Evolutionary conservation across 2,113 vertebrate species (phyloP), one percentile per base, ranked within the genome.

Genomic region (Eurystomus gularis): DNA sequence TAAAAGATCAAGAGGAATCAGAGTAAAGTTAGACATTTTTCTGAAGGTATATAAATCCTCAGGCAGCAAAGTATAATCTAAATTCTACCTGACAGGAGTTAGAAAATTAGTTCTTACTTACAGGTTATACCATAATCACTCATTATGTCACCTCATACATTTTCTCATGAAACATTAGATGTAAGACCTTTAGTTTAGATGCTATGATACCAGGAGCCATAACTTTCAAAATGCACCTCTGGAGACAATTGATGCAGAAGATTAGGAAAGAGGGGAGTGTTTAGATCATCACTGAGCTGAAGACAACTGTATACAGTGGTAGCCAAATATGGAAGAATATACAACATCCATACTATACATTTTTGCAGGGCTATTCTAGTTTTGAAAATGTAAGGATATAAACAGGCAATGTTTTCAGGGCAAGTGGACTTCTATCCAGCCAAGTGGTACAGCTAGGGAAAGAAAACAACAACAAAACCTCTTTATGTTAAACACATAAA

Each of bases 1-100:
- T 90, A 40, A 88, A 85, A 84, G 85, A 96, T 95, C 72, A 94
- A 11, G 88, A 83, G 61, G 57, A 88, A 92, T 90, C 77, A 88
- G 40, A 86, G 20, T 55, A 51, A 88, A 75, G 51, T 60, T 78
- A 93, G 92, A 84, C 60, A 75, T 90, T 90, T 68, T 35, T 93
- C 35, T 92, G 82, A 81, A 71, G 37, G 21, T 55, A 26, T 78
- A 83, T 64, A 88, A 88, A 71, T 64, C 78, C 46, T 65, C 55
- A 95, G 80, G 48, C 48, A 94, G 29, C 37, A 82, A 88, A 31
- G 12, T 44, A 82, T 24, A 57, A 88, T 51, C 39, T 42, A 84
- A 35, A 68, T 75, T 82, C 73, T 48, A 48, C 21, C 51, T 84
- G 18, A 79, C 24, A 76, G 60, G 65, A 93, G 55, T 90, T 72